These are phyloP conservation scores for Drosophila suzukii DNA, from an alignment of 1,140 invertebrate species.

Conservation along the genomic window DNA sequence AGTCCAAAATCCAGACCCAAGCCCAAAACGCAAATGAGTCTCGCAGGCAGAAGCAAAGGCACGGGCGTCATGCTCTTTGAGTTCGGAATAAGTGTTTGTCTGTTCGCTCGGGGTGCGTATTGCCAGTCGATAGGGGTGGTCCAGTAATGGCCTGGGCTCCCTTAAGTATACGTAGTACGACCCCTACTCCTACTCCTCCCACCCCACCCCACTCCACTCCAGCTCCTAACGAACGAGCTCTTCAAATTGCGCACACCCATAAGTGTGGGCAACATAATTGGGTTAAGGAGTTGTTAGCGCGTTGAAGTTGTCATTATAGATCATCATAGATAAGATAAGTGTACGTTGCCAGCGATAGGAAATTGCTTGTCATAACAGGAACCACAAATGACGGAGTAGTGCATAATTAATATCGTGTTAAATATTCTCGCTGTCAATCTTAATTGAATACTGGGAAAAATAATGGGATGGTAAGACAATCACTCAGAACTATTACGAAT, in stretches of 20 bases:
- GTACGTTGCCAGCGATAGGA: conserved; percentile 44
- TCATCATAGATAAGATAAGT: conserved; percentile 55
- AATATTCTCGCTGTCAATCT: conserved; percentile 26
- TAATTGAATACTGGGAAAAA: conserved; percentile 17
- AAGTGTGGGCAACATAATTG: conserved; percentile 71
- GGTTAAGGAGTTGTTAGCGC: conserved; percentile 77
- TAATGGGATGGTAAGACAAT: no score
- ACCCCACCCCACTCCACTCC: neutral
- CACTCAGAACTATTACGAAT: neutral
- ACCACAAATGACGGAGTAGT: conserved; percentile 37
- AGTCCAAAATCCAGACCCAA: conserved; percentile 63
- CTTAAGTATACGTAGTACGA: neutral
- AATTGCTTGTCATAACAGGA: conserved; percentile 58
- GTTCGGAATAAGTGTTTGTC: conserved; percentile 39
- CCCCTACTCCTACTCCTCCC: neutral
- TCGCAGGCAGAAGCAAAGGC: conserved; percentile 67
- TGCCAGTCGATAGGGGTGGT: conserved; percentile 58
- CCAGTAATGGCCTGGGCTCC: conserved; percentile 18
- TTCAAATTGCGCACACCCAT: conserved; percentile 69
- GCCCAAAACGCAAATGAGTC: conserved; percentile 78
- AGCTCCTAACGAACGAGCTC: conserved; percentile 50
- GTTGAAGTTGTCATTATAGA: conserved; percentile 76
- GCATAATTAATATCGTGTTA: conserved; percentile 46
- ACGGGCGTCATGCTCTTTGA: conserved; percentile 76
- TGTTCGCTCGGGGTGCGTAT: conserved; percentile 27